Conservation (phyloP, 1,140 invertebrate genomes). For the Drosophila busckii region DNA sequence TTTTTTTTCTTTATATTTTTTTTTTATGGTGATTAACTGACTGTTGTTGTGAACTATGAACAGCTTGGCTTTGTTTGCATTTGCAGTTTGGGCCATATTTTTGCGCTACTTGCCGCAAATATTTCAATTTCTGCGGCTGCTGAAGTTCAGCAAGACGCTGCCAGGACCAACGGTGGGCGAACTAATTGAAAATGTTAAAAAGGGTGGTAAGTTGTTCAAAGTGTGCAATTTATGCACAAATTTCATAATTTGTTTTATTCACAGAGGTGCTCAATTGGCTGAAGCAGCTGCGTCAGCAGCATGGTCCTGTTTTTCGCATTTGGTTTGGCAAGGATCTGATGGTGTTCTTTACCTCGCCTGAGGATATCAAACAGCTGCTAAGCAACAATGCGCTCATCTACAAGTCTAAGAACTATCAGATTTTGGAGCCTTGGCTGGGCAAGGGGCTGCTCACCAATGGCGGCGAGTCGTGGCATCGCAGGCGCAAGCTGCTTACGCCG, state of each 20-base stretch:
- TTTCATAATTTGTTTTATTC: not conserved
- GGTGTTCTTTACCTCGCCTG: constrained; percentile 65
- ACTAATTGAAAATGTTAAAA: constrained; percentile 63
- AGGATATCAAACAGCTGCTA: constrained; percentile 79
- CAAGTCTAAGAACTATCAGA: constrained; percentile 78
- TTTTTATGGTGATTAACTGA: not conserved
- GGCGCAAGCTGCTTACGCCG: constrained; percentile 92
- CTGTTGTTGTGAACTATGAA: constrained; percentile 32
- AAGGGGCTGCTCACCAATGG: constrained; percentile 83
- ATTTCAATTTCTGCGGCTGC: constrained; percentile 40
- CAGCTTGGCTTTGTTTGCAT: constrained; percentile 53
- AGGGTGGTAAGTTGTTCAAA: constrained; percentile 48
- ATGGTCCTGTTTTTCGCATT: constrained; percentile 67
- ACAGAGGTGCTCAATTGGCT: constrained; percentile 51
- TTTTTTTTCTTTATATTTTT: not conserved
- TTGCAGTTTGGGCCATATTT: constrained; percentile 65
- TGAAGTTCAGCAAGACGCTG: constrained; percentile 47
- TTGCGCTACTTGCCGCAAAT: constrained; percentile 57
- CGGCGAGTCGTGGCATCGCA: constrained; percentile 87
- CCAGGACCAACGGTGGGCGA: constrained; percentile 59
- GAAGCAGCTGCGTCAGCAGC: constrained; percentile 42
- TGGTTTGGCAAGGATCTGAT: constrained; percentile 74
- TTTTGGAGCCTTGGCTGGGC: constrained; percentile 84
- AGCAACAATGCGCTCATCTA: constrained; percentile 83
- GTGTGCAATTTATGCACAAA: not conserved